phyloP scores from a whole-genome alignment of 2,113 vertebrate genomes.

The Alectura lathami region DNA sequence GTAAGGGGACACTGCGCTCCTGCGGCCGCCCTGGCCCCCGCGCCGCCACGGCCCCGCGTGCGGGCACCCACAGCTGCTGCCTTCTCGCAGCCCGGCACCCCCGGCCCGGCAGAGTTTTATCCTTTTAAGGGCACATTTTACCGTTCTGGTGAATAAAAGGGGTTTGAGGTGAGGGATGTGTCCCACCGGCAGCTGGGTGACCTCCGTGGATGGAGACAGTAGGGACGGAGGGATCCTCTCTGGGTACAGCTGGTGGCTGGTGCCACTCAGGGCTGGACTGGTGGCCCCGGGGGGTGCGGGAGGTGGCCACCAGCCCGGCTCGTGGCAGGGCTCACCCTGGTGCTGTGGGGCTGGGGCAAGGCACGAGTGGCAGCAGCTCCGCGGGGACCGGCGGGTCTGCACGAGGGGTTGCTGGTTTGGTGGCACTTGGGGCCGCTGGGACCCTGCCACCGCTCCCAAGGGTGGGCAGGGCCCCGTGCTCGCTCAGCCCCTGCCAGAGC shows the following conservation, averaged over 20 bases:
- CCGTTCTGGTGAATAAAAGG: constrained; percentile 5
- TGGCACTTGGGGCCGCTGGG: accelerated
- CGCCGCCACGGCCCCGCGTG: not conserved
- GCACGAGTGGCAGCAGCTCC: not conserved
- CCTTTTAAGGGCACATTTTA: constrained; percentile 81
- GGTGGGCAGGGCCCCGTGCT: not conserved
- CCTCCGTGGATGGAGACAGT: accelerated
- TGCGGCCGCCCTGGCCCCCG: not conserved
- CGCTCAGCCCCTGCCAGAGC: accelerated
- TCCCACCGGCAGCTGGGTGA: not conserved
- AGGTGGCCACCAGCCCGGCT: not conserved
- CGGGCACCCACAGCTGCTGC: constrained; percentile 73
- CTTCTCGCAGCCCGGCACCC: constrained; percentile 45
- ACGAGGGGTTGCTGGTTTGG: not conserved
- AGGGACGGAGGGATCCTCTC: not conserved
- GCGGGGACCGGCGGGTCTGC: accelerated
- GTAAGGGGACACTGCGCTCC: constrained; percentile 77
- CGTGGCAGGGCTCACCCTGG: not conserved
- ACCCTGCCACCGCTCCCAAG: not conserved
- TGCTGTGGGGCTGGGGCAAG: not conserved
- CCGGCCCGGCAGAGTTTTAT: constrained; percentile 32
- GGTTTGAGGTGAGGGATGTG: not conserved
- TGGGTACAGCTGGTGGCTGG: accelerated
- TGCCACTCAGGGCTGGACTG: not conserved
- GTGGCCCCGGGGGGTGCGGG: not conserved